Evolutionary conservation across 2,888 invertebrate genomes (phyloP), one percentile per base, ranked within the genome.

Genomic region (Philereme transversata): DNA sequence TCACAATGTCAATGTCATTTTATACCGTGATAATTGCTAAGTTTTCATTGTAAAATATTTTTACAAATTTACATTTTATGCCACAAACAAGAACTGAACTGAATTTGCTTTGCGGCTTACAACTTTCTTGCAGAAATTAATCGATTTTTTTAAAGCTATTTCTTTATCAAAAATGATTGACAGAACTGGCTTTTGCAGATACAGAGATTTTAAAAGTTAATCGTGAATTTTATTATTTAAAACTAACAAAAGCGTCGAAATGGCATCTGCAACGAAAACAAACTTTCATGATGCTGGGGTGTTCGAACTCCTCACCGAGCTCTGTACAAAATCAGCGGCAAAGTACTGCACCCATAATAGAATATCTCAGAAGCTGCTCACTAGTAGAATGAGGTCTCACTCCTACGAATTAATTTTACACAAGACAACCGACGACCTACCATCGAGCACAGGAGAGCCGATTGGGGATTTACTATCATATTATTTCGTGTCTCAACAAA

Each of bases 381-480:
- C 77, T 11, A 71, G 75, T 5, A 87, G 86, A 78, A 87, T 92
- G 88, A 80, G 90, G 60, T 84, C 90, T 4, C 74, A 78, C 56
- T 80, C 87, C 0, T 93, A 86, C 60, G 92, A 90, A 72, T 84
- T 92, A 33, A 86, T 93, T 64, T 73, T 93, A 41, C 89, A 87
- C 67, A 90, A 87, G 70, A 78, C 85, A 7, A 51, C 72, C 1
- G 73, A 78, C 65, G 81, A 81, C 44, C 65, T 84, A 40, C 72
- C 81, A 3, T 66, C 65, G 3, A 63, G 65, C 5, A 74, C 71
- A 43, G 77, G 78, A 43, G 87, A 90, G 58, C 91, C 92, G 0
- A 74, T 87, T 10, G 73, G 80, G 9, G 89, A 89, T 56, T 73
- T 93, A 57, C 67, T 91, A 38, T 81, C 89, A 0, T 82, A 84